Percentiles rank a stretch among this genome's conserved stretches.
These are phyloP conservation scores for Oceanodroma leucorhoa DNA, from an alignment of 2,797 vertebrate species.

Conservation along the genomic window DNA sequence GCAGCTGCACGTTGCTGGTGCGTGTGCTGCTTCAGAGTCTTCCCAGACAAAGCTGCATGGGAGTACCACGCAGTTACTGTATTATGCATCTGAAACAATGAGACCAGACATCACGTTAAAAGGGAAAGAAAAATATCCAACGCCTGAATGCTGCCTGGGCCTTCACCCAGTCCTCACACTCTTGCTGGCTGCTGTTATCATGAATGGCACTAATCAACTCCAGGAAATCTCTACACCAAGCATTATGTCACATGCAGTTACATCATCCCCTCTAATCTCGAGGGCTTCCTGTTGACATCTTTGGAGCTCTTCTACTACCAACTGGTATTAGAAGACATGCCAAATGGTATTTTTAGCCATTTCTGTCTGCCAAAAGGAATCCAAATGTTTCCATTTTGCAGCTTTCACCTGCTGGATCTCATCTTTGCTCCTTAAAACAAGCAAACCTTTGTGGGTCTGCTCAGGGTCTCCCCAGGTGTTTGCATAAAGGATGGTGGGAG, in stretches of 20 bases:
- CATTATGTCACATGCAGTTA: slow-evolving; percentile 52
- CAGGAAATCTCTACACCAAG: slow-evolving; percentile 51
- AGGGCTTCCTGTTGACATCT: slow-evolving; percentile 60
- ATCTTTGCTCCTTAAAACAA: neutral
- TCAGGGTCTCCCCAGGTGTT: neutral
- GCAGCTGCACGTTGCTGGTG: neutral
- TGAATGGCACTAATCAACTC: slow-evolving; percentile 55
- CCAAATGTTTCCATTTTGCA: neutral
- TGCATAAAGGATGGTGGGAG: neutral
- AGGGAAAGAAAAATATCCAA: neutral
- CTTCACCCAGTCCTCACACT: slow-evolving; percentile 46
- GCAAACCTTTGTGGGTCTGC: neutral
- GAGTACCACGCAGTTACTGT: neutral
- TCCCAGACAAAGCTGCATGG: neutral
- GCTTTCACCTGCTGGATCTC: neutral
- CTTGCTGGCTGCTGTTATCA: slow-evolving; percentile 27
- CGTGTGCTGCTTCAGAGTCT: neutral
- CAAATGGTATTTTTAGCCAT: slow-evolving; percentile 1
- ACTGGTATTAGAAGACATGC: slow-evolving; percentile 23
- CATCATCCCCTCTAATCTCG: slow-evolving; percentile 53
- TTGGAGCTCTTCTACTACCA: slow-evolving; percentile 31
- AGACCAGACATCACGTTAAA: neutral
- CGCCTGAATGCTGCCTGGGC: slow-evolving; percentile 21
- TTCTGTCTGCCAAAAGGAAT: slow-evolving; percentile 24
- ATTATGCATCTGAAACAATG: neutral